Evolutionary conservation across 2,888 invertebrate species (phyloP).

Genomic region (Drosophila longiperda): DNA sequence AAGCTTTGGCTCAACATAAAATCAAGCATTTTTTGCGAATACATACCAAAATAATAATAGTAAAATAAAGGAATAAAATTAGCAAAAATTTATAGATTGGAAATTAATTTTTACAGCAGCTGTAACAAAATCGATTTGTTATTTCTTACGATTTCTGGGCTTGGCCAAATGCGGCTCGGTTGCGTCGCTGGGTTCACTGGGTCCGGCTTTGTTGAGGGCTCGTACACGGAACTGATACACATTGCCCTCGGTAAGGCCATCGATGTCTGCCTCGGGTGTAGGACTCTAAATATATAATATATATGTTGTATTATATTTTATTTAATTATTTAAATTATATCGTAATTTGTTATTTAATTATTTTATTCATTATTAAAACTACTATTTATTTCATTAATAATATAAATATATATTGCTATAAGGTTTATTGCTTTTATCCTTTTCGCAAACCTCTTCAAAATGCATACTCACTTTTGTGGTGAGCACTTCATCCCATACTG

Average conservation of each 20-base stretch:
- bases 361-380: background rate
- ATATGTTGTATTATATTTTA: background rate
- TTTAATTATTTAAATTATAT: background rate
- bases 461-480: slow-evolving; percentile 87
- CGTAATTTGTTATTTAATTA: background rate
- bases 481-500: slow-evolving; percentile 94
- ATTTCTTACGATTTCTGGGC: slow-evolving; percentile 91
- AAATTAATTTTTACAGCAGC: background rate
- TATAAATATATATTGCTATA: background rate
- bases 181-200: slow-evolving; percentile 95
- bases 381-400: background rate
- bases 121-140: background rate
- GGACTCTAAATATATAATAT: slow-evolving; percentile 87
- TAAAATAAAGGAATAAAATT: slow-evolving; percentile 6
- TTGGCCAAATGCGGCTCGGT: slow-evolving; percentile 95
- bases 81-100: slow-evolving; percentile 7
- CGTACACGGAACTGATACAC: slow-evolving; percentile 98
- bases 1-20: slow-evolving; percentile 64
- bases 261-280: slow-evolving; percentile 92
- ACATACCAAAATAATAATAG: slow-evolving; percentile 14
- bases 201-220: slow-evolving; percentile 97
- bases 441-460: background rate
- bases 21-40: slow-evolving; percentile 17
- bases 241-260: slow-evolving; percentile 94
- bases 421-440: background rate